Evolutionary conservation across 2,797 vertebrate genomes (phyloP).

Genomic region (Sebastiscus albofasciatus): DNA sequence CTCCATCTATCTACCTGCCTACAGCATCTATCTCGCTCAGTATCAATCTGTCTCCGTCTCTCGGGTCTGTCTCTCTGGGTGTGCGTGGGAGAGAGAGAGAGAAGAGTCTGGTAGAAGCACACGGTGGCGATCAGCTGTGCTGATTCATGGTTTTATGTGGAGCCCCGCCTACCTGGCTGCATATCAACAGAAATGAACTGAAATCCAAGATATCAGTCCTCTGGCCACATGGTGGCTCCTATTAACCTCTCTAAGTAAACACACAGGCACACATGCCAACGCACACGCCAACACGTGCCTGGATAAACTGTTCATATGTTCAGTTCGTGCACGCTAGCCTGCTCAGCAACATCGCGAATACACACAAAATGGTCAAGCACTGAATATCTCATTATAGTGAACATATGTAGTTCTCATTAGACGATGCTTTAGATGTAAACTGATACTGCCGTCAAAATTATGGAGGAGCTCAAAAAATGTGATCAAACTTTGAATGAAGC

Average conservation of each 20-base stretch:
- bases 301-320: constrained; percentile 10
- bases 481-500: not conserved
- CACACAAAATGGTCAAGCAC: not conserved
- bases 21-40: constrained; percentile 47
- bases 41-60: constrained; percentile 21
- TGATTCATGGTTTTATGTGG: constrained; percentile 73
- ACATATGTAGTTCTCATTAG: not conserved
- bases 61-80: not conserved
- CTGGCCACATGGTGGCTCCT: constrained; percentile 49
- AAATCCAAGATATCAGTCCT: constrained; percentile 50
- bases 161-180: constrained; percentile 59
- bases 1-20: constrained; percentile 69
- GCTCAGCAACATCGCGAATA: constrained; percentile 22
- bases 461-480: not conserved
- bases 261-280: constrained; percentile 58
- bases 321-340: constrained; percentile 13
- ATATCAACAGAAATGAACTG: constrained; percentile 60
- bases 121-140: constrained; percentile 60
- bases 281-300: constrained; percentile 46
- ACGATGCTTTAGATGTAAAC: not conserved
- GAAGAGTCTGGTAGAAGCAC: constrained; percentile 36
- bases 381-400: not conserved
- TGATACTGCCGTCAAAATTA: not conserved
- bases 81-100: constrained; percentile 1
- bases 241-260: constrained; percentile 60